Evolutionary conservation across 1,140 invertebrate species (phyloP).

Genomic region (Drosophila takahashii): DNA sequence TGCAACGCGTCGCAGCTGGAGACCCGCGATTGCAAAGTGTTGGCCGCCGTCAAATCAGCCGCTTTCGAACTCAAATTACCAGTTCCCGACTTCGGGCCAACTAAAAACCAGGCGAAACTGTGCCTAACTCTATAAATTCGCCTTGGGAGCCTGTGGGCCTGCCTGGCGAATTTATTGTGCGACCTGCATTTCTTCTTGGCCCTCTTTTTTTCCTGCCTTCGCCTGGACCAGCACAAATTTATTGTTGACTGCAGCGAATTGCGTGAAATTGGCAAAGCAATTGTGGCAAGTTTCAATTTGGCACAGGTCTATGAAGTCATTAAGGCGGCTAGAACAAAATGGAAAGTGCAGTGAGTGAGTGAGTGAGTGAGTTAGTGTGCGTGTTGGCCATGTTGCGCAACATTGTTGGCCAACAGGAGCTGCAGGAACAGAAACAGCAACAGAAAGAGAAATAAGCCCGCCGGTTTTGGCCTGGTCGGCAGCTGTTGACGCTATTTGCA

Average conservation of each 20-base stretch:
- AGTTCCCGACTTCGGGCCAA: slow-evolving; percentile 35
- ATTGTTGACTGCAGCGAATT: slow-evolving; percentile 81
- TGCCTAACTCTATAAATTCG: slow-evolving; percentile 56
- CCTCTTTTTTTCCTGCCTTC: slow-evolving; percentile 22
- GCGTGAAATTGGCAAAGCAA: slow-evolving; percentile 75
- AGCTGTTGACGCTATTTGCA: slow-evolving; percentile 68
- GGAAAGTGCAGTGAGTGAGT: slow-evolving; percentile 29
- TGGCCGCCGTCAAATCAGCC: slow-evolving; percentile 78
- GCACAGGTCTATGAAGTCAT: slow-evolving; percentile 64
- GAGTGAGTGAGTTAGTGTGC: neutral
- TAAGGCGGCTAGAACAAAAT: slow-evolving; percentile 53
- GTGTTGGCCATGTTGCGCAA: slow-evolving; percentile 33
- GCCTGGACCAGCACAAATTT: slow-evolving; percentile 67
- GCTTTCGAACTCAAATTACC: slow-evolving; percentile 81
- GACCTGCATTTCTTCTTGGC: slow-evolving; percentile 74
- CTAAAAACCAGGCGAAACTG: slow-evolving; percentile 56
- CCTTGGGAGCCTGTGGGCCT: slow-evolving; percentile 41
- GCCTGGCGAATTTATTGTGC: slow-evolving; percentile 72
- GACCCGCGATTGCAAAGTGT: slow-evolving; percentile 55
- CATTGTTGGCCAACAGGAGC: slow-evolving; percentile 18
- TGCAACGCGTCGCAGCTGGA: slow-evolving; percentile 70
- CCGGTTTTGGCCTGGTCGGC: slow-evolving; percentile 39
- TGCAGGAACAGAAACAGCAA: neutral
- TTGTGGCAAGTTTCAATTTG: slow-evolving; percentile 80
- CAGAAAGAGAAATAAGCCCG: slow-evolving; percentile 32